phyloP scores from a whole-genome alignment of 1,140 invertebrate species.

The Drosophila quadrilineata region DNA sequence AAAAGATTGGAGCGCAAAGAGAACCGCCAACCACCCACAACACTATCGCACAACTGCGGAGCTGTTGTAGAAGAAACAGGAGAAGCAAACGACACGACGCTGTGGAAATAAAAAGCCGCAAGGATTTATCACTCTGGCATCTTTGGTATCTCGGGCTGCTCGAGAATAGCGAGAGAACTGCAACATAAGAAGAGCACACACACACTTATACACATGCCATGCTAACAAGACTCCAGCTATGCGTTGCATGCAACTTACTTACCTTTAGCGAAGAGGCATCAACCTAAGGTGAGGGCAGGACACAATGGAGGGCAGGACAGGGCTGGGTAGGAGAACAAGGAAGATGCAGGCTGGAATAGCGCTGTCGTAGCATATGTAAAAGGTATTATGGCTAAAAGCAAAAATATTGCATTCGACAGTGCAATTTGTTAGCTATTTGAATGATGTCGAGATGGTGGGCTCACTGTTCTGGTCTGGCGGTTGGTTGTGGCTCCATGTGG shows the following conservation, averaged over 20 bases:
- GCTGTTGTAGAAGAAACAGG: background rate
- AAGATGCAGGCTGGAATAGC: constrained; percentile 4
- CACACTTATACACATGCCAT: constrained; percentile 77
- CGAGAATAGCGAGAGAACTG: background rate
- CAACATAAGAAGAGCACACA: constrained; percentile 37
- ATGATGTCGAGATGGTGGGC: no score
- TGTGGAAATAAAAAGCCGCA: constrained; percentile 73
- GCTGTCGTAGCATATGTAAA: constrained; percentile 75
- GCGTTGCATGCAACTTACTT: constrained; percentile 66
- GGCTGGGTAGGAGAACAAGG: background rate
- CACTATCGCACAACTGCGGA: no score
- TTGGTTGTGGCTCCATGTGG: no score
- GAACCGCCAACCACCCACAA: constrained; percentile 31
- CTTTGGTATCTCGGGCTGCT: constrained; percentile 43
- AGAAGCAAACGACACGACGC: constrained; percentile 29
- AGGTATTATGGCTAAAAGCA: constrained; percentile 80
- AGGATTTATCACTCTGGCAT: constrained; percentile 78
- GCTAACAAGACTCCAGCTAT: constrained; percentile 57
- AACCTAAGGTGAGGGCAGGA: no score
- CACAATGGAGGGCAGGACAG: background rate
- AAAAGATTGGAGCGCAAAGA: no score
- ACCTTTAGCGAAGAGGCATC: no score
- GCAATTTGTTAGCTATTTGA: constrained; percentile 79
- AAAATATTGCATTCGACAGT: constrained; percentile 80
- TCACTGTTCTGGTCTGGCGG: no score